Evolutionary conservation across 2,797 vertebrate genomes (phyloP), one percentile per base, ranked within the genome.

Genomic region (Zonotrichia albicollis): DNA sequence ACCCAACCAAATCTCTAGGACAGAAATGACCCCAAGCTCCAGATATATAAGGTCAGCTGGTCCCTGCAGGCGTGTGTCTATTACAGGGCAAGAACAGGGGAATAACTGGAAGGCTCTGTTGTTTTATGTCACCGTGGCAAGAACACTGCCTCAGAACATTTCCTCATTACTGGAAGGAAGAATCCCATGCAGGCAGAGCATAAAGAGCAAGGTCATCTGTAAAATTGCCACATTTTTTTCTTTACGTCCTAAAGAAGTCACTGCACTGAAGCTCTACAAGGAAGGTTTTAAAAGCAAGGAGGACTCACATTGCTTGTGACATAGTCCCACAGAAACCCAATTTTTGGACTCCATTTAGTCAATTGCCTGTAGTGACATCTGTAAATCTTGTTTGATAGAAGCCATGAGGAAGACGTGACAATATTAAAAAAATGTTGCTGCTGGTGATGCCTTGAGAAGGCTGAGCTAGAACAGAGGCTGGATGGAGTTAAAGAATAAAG

Each of bases 1-100:
- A 36, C 36, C 36, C 7, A 36, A 36, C 36, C 36, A 36, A 45
- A 45, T n/a, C 51, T 34, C 13, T 48, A 18, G 36, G 64, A 73
- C 40, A 60, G 46, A 84, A 92, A 70, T 57, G 19, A 87, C 62
- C 66, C 62, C 62, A 73, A 60, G 60, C 70, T 92, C 27, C 58
- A 94, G 55, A 86, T 83, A 55, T 46, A 32, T 74, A 94, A 94
- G 68, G 90, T 94, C 77, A 92, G n/a, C 27, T 77, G 40, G 60
- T 74, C 85, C 90, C 90, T 77, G 75, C 65, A 92, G 91, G 84
- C 85, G 46, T 22, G 36, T 6, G 11, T 57, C 57, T 32, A 53
- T 76, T 77, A 57, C 57, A 72, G 61, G 19, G 42, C 20, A 87
- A 65, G 34, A 83, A 51, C 9, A 71, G n/a, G 13, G 66, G 11